These are phyloP conservation scores for Poeciliopsis paucimaculata DNA, from an alignment of 2,797 vertebrate species.

Conservation along the genomic window DNA sequence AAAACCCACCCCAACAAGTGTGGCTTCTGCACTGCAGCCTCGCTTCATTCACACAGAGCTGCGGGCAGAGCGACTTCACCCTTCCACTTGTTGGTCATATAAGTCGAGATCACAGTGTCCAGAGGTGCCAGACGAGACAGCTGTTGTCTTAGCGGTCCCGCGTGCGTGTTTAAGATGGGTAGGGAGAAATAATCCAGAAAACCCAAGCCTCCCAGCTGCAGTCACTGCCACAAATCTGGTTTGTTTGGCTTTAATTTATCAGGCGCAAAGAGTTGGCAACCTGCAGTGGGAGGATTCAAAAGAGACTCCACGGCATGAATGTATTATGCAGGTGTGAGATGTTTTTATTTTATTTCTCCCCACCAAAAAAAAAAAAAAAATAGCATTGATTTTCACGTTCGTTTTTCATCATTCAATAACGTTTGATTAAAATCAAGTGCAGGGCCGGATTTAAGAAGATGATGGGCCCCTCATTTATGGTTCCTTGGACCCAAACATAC, in stretches of 20 bases:
- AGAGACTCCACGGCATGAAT: background rate
- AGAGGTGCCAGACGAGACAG: slow-evolving; percentile 8
- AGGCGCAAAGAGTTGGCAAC: slow-evolving; percentile 19
- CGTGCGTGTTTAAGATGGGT: slow-evolving; percentile 6
- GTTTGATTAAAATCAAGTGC: background rate
- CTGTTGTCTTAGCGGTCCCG: background rate
- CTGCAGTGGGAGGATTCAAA: slow-evolving; percentile 21
- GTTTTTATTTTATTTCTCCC: background rate
- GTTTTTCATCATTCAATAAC: background rate
- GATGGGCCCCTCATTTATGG: background rate
- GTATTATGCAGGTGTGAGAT: background rate
- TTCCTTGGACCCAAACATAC: background rate
- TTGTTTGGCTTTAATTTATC: slow-evolving; percentile 25
- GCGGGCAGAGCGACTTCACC: slow-evolving; percentile 23
- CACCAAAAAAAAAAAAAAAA: background rate
- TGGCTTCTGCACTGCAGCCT: slow-evolving; percentile 28
- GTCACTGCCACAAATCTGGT: slow-evolving; percentile 3
- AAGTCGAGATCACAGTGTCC: slow-evolving; percentile 21
- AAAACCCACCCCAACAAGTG: background rate
- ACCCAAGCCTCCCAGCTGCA: background rate
- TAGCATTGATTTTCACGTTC: background rate
- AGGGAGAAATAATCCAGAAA: slow-evolving; percentile 6
- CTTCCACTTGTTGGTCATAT: slow-evolving; percentile 71
- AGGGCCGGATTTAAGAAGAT: background rate
- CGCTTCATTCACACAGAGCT: slow-evolving; percentile 21